Base-by-base conservation (phyloP, 2,797 vertebrate species). In the Pampus argenteus region DNA sequence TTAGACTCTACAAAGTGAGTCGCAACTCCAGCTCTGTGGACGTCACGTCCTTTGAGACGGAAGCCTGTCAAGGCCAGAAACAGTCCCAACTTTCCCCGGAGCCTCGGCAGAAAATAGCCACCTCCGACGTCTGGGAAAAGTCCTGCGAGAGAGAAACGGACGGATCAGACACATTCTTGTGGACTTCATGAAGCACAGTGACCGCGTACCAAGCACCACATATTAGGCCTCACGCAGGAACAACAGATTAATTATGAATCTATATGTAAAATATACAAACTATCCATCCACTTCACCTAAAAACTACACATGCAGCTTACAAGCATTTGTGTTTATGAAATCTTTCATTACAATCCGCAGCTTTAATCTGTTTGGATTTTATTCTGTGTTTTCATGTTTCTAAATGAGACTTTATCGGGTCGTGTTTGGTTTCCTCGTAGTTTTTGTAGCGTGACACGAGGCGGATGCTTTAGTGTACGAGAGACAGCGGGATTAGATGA, bases 51-150 rank as follows among this genome's bases (percentile, higher is more conserved):
- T 83, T 93, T 98, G 55, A 99, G 93, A 66, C 97, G 92, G 81
- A 94, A 98, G 34, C 98, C 98, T 0, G 98, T 99, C 62, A 99
- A 89, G 0, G 88, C 97, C 18, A 99, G 94, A 86, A 94, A 98
- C 72, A 95, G 93, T 4, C 98, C 98, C 65, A 98, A 66, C 88
- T 94, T 96, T 66, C 98, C 97, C 62, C 79, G 85, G 38, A 99
- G 96, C 74, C 96, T 94, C 31, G 98, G 97, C 89, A 99, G 94
- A 87, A 99, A 99, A 88, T 96, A 96, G 28, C 98, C 98, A 28
- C 97, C 97, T 25, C 98, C 98, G 7, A 99, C 97, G 55, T 99
- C 98, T 54, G 98, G 97, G 78, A 99, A 98, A 44, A 99, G 93
- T 28, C 98, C 98, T 99, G 87, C 7, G 85, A 90, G 73, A 78